These are phyloP conservation scores for Tetheella fluctuosa DNA, from an alignment of 2,888 invertebrate genomes.

Conservation along the genomic window DNA sequence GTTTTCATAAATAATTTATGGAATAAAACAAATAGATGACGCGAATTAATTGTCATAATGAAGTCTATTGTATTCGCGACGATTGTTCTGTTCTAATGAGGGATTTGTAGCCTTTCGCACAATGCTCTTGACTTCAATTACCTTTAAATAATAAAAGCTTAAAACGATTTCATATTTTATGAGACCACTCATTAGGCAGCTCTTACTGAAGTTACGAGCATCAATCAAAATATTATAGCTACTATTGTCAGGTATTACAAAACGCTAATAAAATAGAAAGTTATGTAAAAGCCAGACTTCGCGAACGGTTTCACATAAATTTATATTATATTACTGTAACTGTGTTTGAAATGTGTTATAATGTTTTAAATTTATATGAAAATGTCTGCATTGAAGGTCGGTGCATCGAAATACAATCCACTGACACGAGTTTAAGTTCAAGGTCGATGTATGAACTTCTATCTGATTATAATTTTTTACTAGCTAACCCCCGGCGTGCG, in stretches of 20 bases:
- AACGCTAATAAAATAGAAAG: conserved; percentile 35
- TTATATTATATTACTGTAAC: conserved; percentile 10
- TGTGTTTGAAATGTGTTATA: conserved; percentile 6
- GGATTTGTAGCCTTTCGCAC: neutral
- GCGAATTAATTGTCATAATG: conserved; percentile 6
- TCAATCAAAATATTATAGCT: conserved; percentile 19
- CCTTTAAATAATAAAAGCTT: neutral
- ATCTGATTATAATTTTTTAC: neutral
- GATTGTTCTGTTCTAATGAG: conserved; percentile 6
- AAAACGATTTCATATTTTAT: conserved; percentile 7
- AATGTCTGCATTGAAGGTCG: conserved; percentile 7
- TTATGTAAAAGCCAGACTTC: conserved; percentile 29
- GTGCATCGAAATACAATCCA: neutral
- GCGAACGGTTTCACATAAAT: conserved; percentile 16
- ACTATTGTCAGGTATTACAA: conserved; percentile 25
- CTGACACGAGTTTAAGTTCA: conserved; percentile 8
- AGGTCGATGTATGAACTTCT: conserved; percentile 2
- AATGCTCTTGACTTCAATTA: conserved; percentile 8
- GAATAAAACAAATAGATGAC: conserved; percentile 6
- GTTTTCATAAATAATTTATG: neutral
- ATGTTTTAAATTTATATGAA: neutral
- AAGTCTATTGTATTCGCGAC: conserved; percentile 1
- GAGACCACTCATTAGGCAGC: conserved; percentile 7
- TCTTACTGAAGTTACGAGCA: conserved; percentile 4
- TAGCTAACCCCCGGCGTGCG: too few species aligned